Evolutionary conservation across 2,888 invertebrate genomes (phyloP), one percentile per base, ranked within the genome.

Genomic region (Caenorhabditis becei): DNA sequence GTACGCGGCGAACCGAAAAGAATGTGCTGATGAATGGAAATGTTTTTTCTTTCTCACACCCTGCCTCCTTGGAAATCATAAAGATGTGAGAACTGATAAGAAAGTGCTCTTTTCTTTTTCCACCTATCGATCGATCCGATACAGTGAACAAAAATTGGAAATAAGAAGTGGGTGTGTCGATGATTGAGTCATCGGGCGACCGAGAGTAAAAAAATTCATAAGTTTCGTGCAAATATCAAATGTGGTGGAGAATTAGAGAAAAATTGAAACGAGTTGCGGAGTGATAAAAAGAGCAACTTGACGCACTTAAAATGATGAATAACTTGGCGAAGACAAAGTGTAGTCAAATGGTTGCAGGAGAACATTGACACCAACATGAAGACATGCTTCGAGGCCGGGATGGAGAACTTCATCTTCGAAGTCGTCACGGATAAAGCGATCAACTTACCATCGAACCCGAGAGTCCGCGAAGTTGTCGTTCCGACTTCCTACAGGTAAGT

Each of bases 401-500:
- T 97, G 90, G 96, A 97, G 92, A 97, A 97, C 92, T 97, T 97
- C 91, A 94, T 97, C 91, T 95, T 97, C 56, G 65, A 86, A 81
- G 86, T 97, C 44, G 97, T 97, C 16, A 96, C 96, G 44, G 97
- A 97, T 92, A 96, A 96, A 77, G 82, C 91, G 11, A 83, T 92
- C 51, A 86, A 90, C 67, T 70, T 91, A 56, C 80, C 85, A 16
- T 88, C 91, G 35, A 95, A 95, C 92, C 94, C 95, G 67, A 93
- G 96, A 86, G 94, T 96, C 8, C 93, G 96, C 81, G 91, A 92
- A 88, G 94, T 96, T 44, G 95, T 97, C 24, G 96, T 97, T 28
- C 97, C 97, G 10, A 53, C 82, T 0, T 70, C 86, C 23, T 91
- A 91, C 78, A 77, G 85, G 89, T 89, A 35, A n/a, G n/a, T n/a